phyloP scores from a whole-genome alignment of 2,113 vertebrate genomes.

The Plestiodon gilberti region DNA sequence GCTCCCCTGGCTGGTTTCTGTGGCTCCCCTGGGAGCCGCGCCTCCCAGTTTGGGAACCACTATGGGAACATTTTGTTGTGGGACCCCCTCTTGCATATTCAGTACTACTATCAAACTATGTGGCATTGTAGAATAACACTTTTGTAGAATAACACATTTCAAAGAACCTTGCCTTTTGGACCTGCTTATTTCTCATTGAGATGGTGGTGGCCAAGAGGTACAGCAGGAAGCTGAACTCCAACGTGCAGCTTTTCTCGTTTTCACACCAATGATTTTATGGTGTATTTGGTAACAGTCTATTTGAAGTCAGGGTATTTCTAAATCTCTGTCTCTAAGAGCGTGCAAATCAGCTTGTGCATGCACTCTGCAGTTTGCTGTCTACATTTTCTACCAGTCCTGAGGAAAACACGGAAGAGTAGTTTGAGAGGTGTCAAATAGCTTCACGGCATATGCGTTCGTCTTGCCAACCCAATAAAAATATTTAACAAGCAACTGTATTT shows the following conservation, averaged over 20 bases:
- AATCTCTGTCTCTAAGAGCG: not conserved
- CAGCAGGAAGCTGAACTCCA: slow-evolving; percentile 44
- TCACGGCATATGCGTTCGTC: not conserved
- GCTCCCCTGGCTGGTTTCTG: too few relatives aligned
- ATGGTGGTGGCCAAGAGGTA: slow-evolving; percentile 47
- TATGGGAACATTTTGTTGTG: too few relatives aligned
- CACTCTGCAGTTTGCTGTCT: not conserved
- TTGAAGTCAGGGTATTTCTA: slow-evolving; percentile 46
- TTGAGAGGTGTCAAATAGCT: slow-evolving; percentile 24
- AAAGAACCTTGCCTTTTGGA: slow-evolving; percentile 51
- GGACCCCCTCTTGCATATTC: too few relatives aligned
- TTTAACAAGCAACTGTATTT: slow-evolving; percentile 16
- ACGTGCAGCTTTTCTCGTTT: slow-evolving; percentile 52
- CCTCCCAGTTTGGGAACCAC: too few relatives aligned
- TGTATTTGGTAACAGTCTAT: slow-evolving; percentile 28
- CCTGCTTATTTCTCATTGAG: slow-evolving; percentile 43
- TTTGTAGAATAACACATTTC: too few relatives aligned
- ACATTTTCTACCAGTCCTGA: slow-evolving; percentile 37
- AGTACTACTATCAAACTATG: too few relatives aligned
- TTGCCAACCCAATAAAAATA: slow-evolving; percentile 42
- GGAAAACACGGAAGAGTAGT: slow-evolving; percentile 21
- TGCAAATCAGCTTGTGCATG: not conserved
- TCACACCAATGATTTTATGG: slow-evolving; percentile 35
- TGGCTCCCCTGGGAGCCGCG: too few relatives aligned
- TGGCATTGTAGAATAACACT: too few relatives aligned